Evolutionary conservation across 2,888 invertebrate species (phyloP), one percentile per base, ranked within the genome.

Genomic region (Amiota minor): DNA sequence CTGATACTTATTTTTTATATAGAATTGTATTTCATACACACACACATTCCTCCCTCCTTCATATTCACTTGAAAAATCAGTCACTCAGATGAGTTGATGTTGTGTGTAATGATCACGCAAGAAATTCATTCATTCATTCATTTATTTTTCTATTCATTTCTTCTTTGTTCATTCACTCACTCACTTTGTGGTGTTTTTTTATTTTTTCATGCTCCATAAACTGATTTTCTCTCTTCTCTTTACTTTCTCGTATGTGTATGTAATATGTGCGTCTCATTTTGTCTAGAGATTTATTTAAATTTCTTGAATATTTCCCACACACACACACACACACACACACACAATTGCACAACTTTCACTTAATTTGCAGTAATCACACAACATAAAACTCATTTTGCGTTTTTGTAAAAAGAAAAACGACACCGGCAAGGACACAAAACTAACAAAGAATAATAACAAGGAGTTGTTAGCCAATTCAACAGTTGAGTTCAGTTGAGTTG

Each of bases 351-450:
- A 68, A 50, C 74, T 75, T 79, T 76, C 78, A 84, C 82, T 82
- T 81, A 81, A 83, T 83, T 83, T 83, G 75, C 79, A 80, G 81
- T 81, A 84, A 84, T 84, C 81, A 84, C 84, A 83, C 81, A 81
- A 81, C 80, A 83, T 83, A 84, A 81, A 80, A 76, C 77, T 76
- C 81, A 82, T 81, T 82, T 82, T 77, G 75, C 80, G 75, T 82
- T 80, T 82, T 81, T 81, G 83, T 82, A 78, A 76, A 77, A 67
- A 35, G 46, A 18, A 10, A 16, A 59, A 11, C 11, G 18, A 59
- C 10, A 18, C 16, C 8, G 8, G n/a, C 53, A 53, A 9, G 14
- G 8, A 53, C 53, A 12, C 53, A 53, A 14, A 53, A 14, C 14
- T 12, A 53, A 53, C 53, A 9, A 53, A 9, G 18, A 9, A 8